Percentiles rank a stretch among this genome's conserved stretches.
Conservation (phyloP, 37 sponge, comb jelly and placozoan genomes). For the Sycon ciliatum region DNA sequence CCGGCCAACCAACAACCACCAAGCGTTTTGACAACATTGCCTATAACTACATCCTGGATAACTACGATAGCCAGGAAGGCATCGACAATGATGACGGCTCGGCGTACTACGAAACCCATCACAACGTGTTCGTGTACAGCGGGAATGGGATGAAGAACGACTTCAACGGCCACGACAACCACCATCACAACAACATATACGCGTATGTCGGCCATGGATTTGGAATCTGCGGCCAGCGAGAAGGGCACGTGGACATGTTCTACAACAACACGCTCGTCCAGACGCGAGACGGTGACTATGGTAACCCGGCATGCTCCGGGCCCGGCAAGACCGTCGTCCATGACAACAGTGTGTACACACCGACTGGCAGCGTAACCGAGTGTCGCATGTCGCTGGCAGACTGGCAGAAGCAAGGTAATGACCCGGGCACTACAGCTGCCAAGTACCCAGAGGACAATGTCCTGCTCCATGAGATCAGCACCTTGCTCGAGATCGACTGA, state of each 20-base stretch:
- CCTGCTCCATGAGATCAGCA: not conserved
- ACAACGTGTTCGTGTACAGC: not conserved
- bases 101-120: not conserved
- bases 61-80: slow-evolving; percentile 10
- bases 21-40: not conserved
- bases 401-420: slow-evolving; percentile 54
- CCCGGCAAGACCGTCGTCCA: slow-evolving; percentile 42
- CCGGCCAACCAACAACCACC: not conserved
- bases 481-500: slow-evolving; percentile 16
- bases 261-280: slow-evolving; percentile 49
- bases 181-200: slow-evolving; percentile 35
- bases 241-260: slow-evolving; percentile 49
- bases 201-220: slow-evolving; percentile 37
- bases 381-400: slow-evolving; percentile 41
- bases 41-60: not conserved
- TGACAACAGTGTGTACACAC: slow-evolving; percentile 43
- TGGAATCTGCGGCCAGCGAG: slow-evolving; percentile 23
- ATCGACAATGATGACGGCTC: slow-evolving; percentile 15
- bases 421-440: slow-evolving; percentile 40
- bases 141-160: slow-evolving; percentile 45
- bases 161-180: slow-evolving; percentile 38
- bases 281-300: slow-evolving; percentile 42
- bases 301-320: slow-evolving; percentile 27
- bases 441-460: slow-evolving; percentile 30
- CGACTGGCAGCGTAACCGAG: slow-evolving; percentile 53